Conservation (phyloP, 2,113 vertebrate genomes). For the Illadopsis cleaveri region DNA sequence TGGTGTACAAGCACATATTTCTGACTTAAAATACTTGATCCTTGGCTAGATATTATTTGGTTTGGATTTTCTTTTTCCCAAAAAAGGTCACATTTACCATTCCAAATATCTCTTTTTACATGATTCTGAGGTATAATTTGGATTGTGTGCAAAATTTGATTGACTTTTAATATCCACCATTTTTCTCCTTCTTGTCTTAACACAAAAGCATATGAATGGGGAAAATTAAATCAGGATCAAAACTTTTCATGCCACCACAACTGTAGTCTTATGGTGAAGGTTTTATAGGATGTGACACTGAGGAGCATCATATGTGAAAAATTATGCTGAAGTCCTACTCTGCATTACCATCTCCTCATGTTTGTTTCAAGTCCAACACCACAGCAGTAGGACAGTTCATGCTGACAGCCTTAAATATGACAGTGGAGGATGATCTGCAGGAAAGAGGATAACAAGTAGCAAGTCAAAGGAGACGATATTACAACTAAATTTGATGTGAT, state of each 20-base stretch:
- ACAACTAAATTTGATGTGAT: neutral
- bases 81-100: neutral
- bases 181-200: neutral
- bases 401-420: neutral
- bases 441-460: neutral
- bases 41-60: neutral
- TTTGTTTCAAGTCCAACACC: neutral
- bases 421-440: neutral
- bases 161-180: neutral
- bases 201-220: neutral
- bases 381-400: neutral
- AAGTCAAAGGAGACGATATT: neutral
- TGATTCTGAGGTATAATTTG: neutral
- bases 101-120: neutral
- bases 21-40: neutral
- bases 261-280: neutral
- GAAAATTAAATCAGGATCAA: neutral
- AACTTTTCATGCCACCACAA: neutral
- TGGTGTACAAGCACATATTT: neutral
- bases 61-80: neutral
- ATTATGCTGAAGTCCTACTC: neutral
- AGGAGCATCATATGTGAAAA: neutral
- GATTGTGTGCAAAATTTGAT: neutral
- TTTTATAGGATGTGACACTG: neutral
- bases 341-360: neutral